Evolutionary conservation across 2,797 vertebrate genomes (phyloP), one percentile per base, ranked within the genome.

Genomic region (Aldrovandia affinis): DNA sequence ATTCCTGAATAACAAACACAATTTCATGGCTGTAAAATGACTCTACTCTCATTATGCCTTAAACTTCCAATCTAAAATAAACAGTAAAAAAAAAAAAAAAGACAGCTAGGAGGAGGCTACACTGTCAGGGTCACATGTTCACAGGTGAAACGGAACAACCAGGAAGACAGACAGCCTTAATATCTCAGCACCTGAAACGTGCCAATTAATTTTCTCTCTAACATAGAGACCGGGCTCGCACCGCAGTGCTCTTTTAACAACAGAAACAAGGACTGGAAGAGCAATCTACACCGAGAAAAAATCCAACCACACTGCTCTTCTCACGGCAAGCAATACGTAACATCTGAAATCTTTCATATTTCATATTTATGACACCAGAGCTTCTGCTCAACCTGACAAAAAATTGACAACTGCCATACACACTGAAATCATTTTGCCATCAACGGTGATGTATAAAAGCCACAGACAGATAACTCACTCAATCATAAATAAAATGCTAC

Each of bases 121-220:
- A 18, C n/a, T 55, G 47, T 33, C n/a, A 30, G 10, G n/a, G n/a
- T 25, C 18, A 6, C 25, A 18, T 1, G 30, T 6, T 65, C 63
- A 39, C 47, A n/a, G 42, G 47, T 47, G 28, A 79, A 54, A 55
- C 47, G 39, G 52, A 28, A 80, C 47, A 1, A 36, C 47, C n/a
- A 6, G 78, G 12, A 15, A 57, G 28, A 14, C 18, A 57, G 14
- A 57, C 47, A 30, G 28, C 81, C 30, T 73, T 36, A 28, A 50
- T n/a, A 79, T 90, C 91, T 12, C 44, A 85, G 92, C 85, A 88
- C 89, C 87, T 93, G 87, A 63, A 91, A 94, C 80, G 94, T 87
- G 87, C 95, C 18, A 83, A 68, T 88, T 90, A 92, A 89, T 86
- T 85, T 90, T 90, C 89, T 94, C 90, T 96, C 93, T 94, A 93